Evolutionary conservation across 2,888 invertebrate species (phyloP).

Genomic region (Caenorhabditis sinica): DNA sequence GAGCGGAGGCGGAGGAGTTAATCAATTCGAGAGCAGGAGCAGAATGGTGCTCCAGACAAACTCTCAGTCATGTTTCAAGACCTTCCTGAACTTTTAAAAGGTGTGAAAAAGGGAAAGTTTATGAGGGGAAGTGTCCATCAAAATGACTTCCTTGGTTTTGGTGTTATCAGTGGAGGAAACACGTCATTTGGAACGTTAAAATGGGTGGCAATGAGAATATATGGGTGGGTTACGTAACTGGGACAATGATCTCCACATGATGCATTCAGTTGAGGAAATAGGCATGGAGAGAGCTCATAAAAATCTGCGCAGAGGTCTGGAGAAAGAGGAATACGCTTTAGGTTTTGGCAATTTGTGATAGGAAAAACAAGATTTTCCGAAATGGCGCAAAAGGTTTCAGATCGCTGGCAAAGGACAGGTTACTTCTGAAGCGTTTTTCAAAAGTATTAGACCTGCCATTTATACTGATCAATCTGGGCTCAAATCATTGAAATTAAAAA

Average conservation of each 20-base stretch:
- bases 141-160: conserved; percentile 10
- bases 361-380: no score
- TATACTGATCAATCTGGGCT: no score
- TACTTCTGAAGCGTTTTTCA: no score
- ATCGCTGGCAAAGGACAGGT: no score
- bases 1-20: conserved; percentile 19
- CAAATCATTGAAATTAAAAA: no score
- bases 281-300: no score
- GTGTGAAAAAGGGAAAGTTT: conserved; percentile 36
- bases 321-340: no score
- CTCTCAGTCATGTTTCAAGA: background rate
- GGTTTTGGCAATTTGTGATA: no score
- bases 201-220: conserved; percentile 11
- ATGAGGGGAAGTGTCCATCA: conserved; percentile 34
- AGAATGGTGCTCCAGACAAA: conserved; percentile 5
- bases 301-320: no score
- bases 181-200: conserved; percentile 30
- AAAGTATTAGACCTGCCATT: no score
- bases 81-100: conserved; percentile 6
- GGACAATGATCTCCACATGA: background rate
- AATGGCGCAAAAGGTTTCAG: no score
- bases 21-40: background rate
- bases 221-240: background rate
- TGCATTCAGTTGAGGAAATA: background rate
- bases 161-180: conserved; percentile 34